Evolutionary conservation across 2,888 invertebrate genomes (phyloP).

Genomic region (Drosophila maculinotata): DNA sequence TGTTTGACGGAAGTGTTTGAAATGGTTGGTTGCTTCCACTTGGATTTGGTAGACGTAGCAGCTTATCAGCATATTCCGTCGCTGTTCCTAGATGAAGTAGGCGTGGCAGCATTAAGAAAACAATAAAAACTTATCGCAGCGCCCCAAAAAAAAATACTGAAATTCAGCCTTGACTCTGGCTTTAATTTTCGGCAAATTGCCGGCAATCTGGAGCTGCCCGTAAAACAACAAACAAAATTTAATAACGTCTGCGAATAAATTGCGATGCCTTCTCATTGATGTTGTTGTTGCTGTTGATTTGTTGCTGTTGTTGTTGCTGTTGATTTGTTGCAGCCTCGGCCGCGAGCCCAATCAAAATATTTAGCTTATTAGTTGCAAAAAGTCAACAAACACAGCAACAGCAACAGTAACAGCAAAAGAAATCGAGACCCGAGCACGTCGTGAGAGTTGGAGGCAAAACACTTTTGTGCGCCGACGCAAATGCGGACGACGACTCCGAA

Average conservation of each 20-base stretch:
- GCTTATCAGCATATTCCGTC: conserved; percentile 30
- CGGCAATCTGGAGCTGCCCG: conserved; percentile 51
- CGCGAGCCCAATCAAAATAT: conserved; percentile 69
- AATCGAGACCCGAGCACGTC: conserved; percentile 30
- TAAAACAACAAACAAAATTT: conserved; percentile 46
- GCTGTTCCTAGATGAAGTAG: neutral
- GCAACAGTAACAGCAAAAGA: conserved; percentile 10
- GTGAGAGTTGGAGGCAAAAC: conserved; percentile 42
- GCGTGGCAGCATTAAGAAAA: conserved; percentile 7
- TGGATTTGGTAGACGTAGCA: neutral
- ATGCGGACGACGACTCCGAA: conserved; percentile 13
- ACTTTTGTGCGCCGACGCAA: conserved; percentile 44
- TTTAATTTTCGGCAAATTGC: conserved; percentile 68
- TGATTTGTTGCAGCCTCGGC: conserved; percentile 32
- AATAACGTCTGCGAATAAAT: conserved; percentile 51
- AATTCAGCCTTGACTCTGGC: conserved; percentile 61
- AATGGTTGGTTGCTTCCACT: conserved; percentile 3
- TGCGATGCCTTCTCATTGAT: conserved; percentile 29
- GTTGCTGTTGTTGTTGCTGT: conserved; percentile 13
- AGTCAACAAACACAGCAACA: conserved; percentile 49
- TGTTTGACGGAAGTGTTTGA: conserved; percentile 10
- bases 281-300: conserved; percentile 33
- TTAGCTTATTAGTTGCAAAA: conserved; percentile 75
- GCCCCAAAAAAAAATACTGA: conserved; percentile 3
- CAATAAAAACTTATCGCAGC: conserved; percentile 26